A percentile compares a stretch with the other conserved stretches of the same genome.
These are phyloP conservation scores for Sebastes itinus DNA, from an alignment of 2,797 vertebrate genomes.

Conservation along the genomic window DNA sequence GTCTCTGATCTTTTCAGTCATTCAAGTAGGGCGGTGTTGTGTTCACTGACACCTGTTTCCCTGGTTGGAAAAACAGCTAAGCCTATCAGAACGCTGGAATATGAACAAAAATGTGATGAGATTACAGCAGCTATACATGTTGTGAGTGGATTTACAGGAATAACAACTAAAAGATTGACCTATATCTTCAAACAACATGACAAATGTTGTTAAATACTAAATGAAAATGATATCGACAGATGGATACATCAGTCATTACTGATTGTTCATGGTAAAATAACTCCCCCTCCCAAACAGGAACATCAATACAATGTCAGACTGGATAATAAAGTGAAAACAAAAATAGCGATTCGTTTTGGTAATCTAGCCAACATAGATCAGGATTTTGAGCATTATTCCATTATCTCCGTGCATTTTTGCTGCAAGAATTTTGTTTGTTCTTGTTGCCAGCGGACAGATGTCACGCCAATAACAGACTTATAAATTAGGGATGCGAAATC, in stretches of 20 bases:
- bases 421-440: background rate
- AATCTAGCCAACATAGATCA: background rate
- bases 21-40: background rate
- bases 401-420: background rate
- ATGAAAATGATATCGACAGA: background rate
- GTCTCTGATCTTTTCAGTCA: background rate
- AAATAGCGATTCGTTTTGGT: background rate
- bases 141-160: background rate
- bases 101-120: background rate
- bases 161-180: background rate
- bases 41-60: background rate
- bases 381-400: background rate
- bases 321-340: background rate
- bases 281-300: background rate
- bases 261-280: background rate
- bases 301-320: background rate
- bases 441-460: background rate
- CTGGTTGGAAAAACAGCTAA: conserved; percentile 10
- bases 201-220: background rate
- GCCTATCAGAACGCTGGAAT: background rate
- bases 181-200: background rate
- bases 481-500: background rate
- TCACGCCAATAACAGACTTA: background rate
- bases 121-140: background rate
- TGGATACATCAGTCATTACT: background rate